A percentile compares a stretch with the other conserved stretches of the same genome.
phyloP scores from a whole-genome alignment of 64 coral and sea anemone genomes.

The Montipora efflorescens region DNA sequence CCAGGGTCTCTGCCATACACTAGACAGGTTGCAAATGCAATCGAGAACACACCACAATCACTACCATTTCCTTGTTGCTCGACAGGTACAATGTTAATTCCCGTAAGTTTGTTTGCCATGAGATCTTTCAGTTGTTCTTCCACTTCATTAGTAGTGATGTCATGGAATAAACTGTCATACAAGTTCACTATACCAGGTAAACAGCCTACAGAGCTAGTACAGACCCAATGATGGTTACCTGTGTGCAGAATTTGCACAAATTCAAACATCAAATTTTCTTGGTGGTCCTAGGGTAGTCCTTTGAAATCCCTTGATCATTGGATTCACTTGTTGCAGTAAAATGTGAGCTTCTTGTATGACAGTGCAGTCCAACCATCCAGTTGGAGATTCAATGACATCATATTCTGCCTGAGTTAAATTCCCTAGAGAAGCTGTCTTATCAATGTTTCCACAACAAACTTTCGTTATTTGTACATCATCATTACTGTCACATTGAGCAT shows the following conservation, averaged over 20 bases:
- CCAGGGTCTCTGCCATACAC: conserved; percentile 14
- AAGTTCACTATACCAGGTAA: conserved; percentile 37
- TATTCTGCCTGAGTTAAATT: conserved; percentile 28
- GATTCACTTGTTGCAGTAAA: conserved; percentile 21
- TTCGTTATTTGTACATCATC: conserved; percentile 21
- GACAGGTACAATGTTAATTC: conserved; percentile 9
- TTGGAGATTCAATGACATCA: conserved; percentile 29
- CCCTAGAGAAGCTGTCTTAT: conserved; percentile 33
- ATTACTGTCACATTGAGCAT: conserved; percentile 29
- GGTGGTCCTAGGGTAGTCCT: conserved; percentile 1
- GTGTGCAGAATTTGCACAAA: conserved; percentile 10
- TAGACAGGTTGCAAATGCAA: neutral
- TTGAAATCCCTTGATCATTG: conserved; percentile 26
- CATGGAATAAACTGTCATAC: conserved; percentile 37
- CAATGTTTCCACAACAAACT: conserved; percentile 23
- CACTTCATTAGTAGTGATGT: conserved; percentile 5
- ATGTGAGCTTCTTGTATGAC: conserved; percentile 36
- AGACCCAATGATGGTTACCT: conserved; percentile 8
- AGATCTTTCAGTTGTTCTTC: conserved; percentile 14
- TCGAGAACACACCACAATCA: neutral
- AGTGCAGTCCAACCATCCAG: conserved; percentile 36
- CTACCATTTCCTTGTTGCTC: neutral
- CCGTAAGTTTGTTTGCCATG: neutral
- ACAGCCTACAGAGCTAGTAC: neutral
- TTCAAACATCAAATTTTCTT: conserved; percentile 26